Percentiles rank a stretch among this genome's conserved stretches.
Conservation (phyloP, 2,113 vertebrate genomes). For the Canis aureus region DNA sequence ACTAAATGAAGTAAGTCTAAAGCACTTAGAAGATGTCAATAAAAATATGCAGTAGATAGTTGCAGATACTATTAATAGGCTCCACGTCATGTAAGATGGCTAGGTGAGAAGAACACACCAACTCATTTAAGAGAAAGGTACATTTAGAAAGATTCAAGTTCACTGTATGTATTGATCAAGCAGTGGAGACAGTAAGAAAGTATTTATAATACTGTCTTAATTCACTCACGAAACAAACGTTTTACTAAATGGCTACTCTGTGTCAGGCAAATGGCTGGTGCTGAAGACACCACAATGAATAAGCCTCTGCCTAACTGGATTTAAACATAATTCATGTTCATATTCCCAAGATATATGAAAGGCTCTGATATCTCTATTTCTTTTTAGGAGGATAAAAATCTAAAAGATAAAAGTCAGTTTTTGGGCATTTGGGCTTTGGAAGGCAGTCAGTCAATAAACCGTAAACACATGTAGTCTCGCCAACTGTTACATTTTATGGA, state of each 20-base stretch:
- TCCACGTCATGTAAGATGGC: not conserved
- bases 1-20: not conserved
- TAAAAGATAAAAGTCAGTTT: not conserved
- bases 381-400: not conserved
- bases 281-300: not conserved
- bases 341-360: not conserved
- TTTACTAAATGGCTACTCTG: not conserved
- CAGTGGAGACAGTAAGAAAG: not conserved
- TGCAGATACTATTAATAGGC: slow-evolving; percentile 7
- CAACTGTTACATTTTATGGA: not conserved
- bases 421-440: not conserved
- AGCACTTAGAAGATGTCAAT: not conserved
- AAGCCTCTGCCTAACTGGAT: not conserved
- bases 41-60: not conserved
- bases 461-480: not conserved
- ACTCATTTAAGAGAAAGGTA: not conserved
- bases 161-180: not conserved
- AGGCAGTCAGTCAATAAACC: not conserved
- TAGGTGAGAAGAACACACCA: slow-evolving; percentile 10
- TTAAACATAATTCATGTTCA: not conserved
- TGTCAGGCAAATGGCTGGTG: not conserved
- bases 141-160: slow-evolving; percentile 32
- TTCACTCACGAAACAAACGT: not conserved
- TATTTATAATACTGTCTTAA: not conserved
- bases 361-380: not conserved